Conservation (phyloP, 2,797 vertebrate species). For the Erithacus rubecula region DNA sequence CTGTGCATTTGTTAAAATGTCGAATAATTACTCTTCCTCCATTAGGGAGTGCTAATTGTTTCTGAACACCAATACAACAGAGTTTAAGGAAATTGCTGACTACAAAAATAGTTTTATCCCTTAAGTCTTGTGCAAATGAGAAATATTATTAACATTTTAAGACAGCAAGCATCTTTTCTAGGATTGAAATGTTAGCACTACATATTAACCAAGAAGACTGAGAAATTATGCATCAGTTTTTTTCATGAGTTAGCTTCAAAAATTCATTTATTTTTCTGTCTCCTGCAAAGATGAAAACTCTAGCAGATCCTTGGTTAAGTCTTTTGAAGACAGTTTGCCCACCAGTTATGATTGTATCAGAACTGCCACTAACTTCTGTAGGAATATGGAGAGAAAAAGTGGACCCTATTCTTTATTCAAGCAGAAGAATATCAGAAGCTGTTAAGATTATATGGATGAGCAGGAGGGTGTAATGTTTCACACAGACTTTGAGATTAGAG, state of each 20-base stretch:
- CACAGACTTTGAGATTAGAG: background rate
- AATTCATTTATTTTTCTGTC: background rate
- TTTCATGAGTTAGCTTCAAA: background rate
- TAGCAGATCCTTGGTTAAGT: background rate
- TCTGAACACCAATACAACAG: constrained; percentile 20
- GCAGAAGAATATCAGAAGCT: background rate
- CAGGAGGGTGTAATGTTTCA: background rate
- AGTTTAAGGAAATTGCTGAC: constrained; percentile 20
- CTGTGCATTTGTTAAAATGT: constrained; percentile 29
- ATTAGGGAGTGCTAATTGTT: constrained; percentile 47
- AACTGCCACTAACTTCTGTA: background rate
- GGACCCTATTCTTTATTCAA: background rate
- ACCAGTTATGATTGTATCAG: background rate
- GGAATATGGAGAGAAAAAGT: background rate
- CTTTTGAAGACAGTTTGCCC: background rate
- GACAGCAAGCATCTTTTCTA: background rate
- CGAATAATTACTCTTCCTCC: constrained; percentile 39
- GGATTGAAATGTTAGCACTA: background rate
- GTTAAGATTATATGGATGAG: background rate
- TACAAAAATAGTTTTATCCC: constrained; percentile 11
- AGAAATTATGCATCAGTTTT: background rate
- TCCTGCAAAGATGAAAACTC: background rate
- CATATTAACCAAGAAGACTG: background rate
- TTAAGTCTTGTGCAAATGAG: background rate
- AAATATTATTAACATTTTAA: background rate